Base-by-base conservation (phyloP, 2,797 vertebrate species). In the Phoeniculus purpureus region DNA sequence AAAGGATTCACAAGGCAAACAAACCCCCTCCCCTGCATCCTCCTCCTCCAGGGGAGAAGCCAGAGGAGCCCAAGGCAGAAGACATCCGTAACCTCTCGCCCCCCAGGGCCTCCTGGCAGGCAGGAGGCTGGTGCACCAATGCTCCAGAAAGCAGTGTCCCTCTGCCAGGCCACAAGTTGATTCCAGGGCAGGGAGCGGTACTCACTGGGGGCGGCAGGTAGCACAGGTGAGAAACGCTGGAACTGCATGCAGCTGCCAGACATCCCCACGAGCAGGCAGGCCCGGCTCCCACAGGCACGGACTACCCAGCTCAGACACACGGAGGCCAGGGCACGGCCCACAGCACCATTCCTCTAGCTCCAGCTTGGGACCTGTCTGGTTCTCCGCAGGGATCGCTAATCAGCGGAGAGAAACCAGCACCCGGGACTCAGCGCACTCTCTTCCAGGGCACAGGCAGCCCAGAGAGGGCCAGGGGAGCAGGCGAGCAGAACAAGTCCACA, bases 231-330 rank as follows among this genome's bases (percentile, higher is more conserved):
- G 85, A 87, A 81, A 91, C 60, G 11, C 85, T 76, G 90, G 88
- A 81, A 93, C 78, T 60, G 68, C 62, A 75, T 76, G 84, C 85
- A 92, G 93, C 92, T 92, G 81, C 93, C 92, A 94, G 90, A 87
- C 81, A 94, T 84, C 85, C 88, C 93, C 80, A 50, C 2, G 3
- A 26, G 75, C 80, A 62, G 90, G 78, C 77, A 86, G 71, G 83
- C 85, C 86, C 60, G 21, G 60, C 45, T 91, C 91, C 79, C 82
- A 73, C 23, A 10, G 83, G 71, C 83, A 94, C 68, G 73, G 81
- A 66, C 64, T 26, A 25, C 90, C 72, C 90, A 81, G 86, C 65
- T 90, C 78, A 66, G 67, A 83, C 60, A 61, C 77, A 91, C 43
- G 37, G 77, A 70, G 60, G 52, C 52, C 77, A 66, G 71, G 67